phyloP scores from a whole-genome alignment of 23 tunicate species.

The Clavelina lepadiformis region DNA sequence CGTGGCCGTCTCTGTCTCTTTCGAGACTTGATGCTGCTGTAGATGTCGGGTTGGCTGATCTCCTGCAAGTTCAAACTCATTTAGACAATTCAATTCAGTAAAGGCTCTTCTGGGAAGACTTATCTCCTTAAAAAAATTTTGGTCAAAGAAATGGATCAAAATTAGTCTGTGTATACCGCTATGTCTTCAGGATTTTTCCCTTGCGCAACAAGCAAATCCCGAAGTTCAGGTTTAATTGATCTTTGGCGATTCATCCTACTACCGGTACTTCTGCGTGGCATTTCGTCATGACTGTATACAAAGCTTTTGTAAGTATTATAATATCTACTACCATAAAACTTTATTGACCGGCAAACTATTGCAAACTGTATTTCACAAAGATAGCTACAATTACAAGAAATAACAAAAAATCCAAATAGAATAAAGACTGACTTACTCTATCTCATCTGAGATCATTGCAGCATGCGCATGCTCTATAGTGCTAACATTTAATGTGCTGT shows the following conservation, averaged over 20 bases:
- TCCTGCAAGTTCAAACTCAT: slow-evolving; percentile 37
- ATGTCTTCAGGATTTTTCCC: slow-evolving; percentile 54
- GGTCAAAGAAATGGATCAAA: no score
- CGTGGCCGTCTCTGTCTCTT: slow-evolving; percentile 26
- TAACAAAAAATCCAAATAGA: no score
- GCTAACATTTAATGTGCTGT: slow-evolving; percentile 27
- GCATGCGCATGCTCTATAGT: slow-evolving; percentile 35
- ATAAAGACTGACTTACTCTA: slow-evolving; percentile 29
- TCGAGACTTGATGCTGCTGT: slow-evolving; percentile 75
- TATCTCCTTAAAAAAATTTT: no score
- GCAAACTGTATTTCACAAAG: no score
- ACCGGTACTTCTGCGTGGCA: no score
- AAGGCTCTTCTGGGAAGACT: neutral
- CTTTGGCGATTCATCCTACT: neutral
- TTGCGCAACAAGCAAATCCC: slow-evolving; percentile 59
- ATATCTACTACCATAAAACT: no score
- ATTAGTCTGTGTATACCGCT: slow-evolving; percentile 21
- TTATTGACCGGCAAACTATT: no score
- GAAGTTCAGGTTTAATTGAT: slow-evolving; percentile 40
- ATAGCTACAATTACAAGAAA: no score
- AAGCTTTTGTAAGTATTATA: no score
- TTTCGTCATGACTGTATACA: no score
- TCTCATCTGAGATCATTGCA: slow-evolving; percentile 13
- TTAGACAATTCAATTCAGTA: neutral
- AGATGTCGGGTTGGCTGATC: slow-evolving; percentile 63